Conservation (phyloP, 2,888 invertebrate genomes). For the Drosophila longiperda region DNA sequence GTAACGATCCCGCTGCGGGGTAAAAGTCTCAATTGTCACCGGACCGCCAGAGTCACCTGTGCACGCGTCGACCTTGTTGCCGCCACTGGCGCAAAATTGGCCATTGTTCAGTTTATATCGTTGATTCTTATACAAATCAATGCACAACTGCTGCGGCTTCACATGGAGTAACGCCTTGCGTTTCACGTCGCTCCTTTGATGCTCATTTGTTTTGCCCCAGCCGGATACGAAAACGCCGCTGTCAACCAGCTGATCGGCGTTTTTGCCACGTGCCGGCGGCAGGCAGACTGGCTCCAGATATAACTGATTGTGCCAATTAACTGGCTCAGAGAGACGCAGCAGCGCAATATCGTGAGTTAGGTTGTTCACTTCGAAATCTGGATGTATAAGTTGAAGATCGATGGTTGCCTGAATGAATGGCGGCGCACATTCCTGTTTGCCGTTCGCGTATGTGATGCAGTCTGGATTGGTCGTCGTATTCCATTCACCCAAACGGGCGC, state of each 20-base stretch:
- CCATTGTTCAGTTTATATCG: conserved; percentile 9
- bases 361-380: conserved; percentile 85
- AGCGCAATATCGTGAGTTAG: conserved; percentile 88
- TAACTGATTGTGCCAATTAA: conserved; percentile 83
- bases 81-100: conserved; percentile 66
- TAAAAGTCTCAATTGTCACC: conserved; percentile 74
- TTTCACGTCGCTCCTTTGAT: conserved; percentile 48
- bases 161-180: conserved; percentile 52
- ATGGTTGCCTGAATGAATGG: conserved; percentile 87
- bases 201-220: conserved; percentile 87
- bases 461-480: conserved; percentile 87
- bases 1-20: conserved; percentile 31
- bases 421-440: conserved; percentile 86
- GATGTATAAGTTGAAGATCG: conserved; percentile 88
- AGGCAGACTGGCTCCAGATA: conserved; percentile 87
- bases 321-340: conserved; percentile 86
- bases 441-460: conserved; percentile 85
- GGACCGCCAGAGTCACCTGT: conserved; percentile 88
- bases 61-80: conserved; percentile 84
- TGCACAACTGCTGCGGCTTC: conserved; percentile 37
- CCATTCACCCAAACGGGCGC: conserved; percentile 79
- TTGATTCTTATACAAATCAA: conserved; percentile 2
- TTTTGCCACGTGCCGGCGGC: conserved; percentile 79
- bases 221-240: conserved; percentile 86
- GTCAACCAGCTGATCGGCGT: conserved; percentile 74